Base-by-base conservation (phyloP, 2,888 invertebrate genomes). In the Papilio elwesi region DNA sequence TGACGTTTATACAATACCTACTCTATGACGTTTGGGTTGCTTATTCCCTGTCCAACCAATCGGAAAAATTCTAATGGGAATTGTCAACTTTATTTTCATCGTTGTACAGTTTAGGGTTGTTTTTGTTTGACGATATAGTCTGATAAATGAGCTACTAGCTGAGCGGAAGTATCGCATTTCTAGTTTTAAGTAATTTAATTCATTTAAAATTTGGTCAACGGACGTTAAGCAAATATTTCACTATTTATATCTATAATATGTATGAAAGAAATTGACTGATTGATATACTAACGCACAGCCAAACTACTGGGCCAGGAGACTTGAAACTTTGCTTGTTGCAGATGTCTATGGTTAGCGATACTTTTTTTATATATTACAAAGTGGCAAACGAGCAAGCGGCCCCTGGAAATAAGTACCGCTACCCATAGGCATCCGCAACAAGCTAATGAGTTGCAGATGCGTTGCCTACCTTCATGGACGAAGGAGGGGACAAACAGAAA, bases 141-240 rank as follows among this genome's bases (percentile, higher is more conserved):
- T 36, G 11, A 16, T 57, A 11, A 6, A 43, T 9, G 9, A 43
- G n/a, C 26, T 51, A 63, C 16, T 51, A 26, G 57, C 16, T 51
- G 55, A 64, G 48, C 68, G 72, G 64, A 72, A 63, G 48, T 71
- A 11, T 59, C 51, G 52, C 36, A 36, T 72, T 47, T 13, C 53
- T 49, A 63, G 68, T 68, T 64, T 64, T 47, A 52, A 63, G 59
- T 51, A 59, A 63, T 59, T 66, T 55, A 43, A 43, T 64, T 53
- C 51, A 49, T 55, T 47, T 43, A 52, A 11, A 43, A 12, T 71
- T 36, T 36, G 15, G 38, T 65, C 38, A 49, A 11, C 26, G 38
- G 13, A 8, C 10, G 11, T 38, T 59, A 38, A 59, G 38, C 38
- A n/a, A 4, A 38, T 13, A 9, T 9, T 2, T 2, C 13, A 59